Evolutionary conservation across 2,888 invertebrate species (phyloP).

Genomic region (Mythimna vitellina): DNA sequence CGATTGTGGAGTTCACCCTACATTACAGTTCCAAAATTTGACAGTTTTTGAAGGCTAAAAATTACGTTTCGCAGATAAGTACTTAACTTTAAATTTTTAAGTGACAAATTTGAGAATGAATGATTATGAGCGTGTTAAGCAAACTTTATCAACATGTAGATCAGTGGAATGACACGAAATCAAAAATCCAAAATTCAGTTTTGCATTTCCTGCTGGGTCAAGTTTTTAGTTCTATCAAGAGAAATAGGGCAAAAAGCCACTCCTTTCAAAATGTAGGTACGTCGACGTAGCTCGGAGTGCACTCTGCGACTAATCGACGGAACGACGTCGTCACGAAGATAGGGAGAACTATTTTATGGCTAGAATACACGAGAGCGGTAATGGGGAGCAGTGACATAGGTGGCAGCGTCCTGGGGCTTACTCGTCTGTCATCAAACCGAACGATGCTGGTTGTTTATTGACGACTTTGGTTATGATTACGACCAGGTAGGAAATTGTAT

Average conservation of each 20-base stretch:
- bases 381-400: conserved; percentile 17
- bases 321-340: conserved; percentile 38
- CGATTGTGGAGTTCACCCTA: too few species aligned
- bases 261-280: conserved; percentile 10
- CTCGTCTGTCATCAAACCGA: background rate
- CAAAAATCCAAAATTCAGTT: background rate
- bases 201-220: background rate
- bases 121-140: background rate
- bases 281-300: conserved; percentile 25
- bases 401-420: conserved; percentile 1
- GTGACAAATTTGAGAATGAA: too few species aligned
- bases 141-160: background rate
- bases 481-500: background rate
- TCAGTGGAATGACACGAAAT: background rate
- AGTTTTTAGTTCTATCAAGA: background rate
- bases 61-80: too few species aligned
- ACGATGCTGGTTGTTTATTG: background rate
- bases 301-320: conserved; percentile 40
- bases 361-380: conserved; percentile 32
- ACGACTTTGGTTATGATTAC: background rate
- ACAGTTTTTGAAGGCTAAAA: background rate
- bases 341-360: conserved; percentile 29
- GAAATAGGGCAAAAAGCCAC: conserved; percentile 4
- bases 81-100: background rate
- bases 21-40: background rate